phyloP scores from a whole-genome alignment of 2,888 invertebrate genomes.

The Agrochola lota region DNA sequence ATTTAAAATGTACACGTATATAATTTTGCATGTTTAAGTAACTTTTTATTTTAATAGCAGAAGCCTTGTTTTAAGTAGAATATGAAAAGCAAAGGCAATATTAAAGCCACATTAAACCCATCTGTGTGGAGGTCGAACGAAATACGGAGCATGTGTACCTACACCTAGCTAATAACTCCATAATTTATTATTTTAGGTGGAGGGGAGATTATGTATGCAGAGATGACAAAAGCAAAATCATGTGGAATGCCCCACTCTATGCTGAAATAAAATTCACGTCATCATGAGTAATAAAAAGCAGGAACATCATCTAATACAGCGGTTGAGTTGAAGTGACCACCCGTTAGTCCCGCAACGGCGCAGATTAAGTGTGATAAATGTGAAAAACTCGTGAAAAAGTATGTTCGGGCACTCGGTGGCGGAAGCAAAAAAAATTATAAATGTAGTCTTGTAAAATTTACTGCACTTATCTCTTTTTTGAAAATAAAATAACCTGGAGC shows the following conservation, averaged over 20 bases:
- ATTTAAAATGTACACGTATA: neutral
- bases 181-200: constrained; percentile 27
- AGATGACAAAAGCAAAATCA: constrained; percentile 15
- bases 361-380: constrained; percentile 53
- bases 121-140: constrained; percentile 26
- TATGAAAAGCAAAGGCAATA: constrained; percentile 45
- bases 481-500: neutral
- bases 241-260: neutral
- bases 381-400: constrained; percentile 38
- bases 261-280: constrained; percentile 28
- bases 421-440: neutral
- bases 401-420: neutral
- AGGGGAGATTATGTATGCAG: constrained; percentile 1
- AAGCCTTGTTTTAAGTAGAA: constrained; percentile 26
- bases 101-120: constrained; percentile 39
- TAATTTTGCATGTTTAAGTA: constrained; percentile 29
- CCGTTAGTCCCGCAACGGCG: neutral
- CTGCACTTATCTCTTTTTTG: constrained; percentile 3
- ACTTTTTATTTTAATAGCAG: constrained; percentile 22
- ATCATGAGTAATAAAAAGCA: constrained; percentile 34
- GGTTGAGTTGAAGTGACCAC: constrained; percentile 33
- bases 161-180: constrained; percentile 11
- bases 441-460: constrained; percentile 11
- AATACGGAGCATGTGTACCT: constrained; percentile 16
- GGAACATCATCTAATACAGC: constrained; percentile 37